Conservation (phyloP, 2,113 vertebrate species). For the Onychostoma macrolepis region DNA sequence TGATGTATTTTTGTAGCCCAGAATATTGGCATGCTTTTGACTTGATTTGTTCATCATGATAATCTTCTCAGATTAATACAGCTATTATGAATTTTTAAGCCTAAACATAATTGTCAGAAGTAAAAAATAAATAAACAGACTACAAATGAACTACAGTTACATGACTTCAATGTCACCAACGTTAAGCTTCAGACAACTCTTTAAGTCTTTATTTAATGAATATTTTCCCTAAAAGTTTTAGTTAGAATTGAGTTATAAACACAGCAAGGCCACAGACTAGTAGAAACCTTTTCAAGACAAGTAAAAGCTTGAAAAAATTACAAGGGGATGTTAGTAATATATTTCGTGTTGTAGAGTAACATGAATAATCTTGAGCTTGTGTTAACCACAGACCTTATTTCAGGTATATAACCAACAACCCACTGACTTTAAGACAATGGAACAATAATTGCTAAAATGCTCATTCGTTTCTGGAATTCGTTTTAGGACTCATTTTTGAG, state of each 20-base stretch:
- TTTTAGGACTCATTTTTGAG: neutral
- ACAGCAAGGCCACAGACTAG: too few relatives aligned
- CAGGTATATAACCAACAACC: neutral
- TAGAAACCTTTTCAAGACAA: too few relatives aligned
- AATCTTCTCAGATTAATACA: neutral
- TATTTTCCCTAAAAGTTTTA: slow-evolving; percentile 2
- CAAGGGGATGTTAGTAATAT: too few relatives aligned
- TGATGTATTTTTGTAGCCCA: neutral
- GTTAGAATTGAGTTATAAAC: neutral
- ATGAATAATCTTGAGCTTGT: neutral
- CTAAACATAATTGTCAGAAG: neutral
- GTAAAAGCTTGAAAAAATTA: too few relatives aligned
- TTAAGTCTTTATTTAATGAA: slow-evolving; percentile 30
- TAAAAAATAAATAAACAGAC: neutral
- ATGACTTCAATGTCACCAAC: neutral
- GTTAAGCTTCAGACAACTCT: neutral
- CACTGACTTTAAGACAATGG: neutral
- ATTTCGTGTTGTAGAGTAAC: neutral
- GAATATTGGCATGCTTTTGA: neutral
- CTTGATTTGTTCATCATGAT: neutral
- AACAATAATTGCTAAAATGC: neutral
- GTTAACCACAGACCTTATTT: neutral
- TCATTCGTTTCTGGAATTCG: neutral
- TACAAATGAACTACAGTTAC: neutral
- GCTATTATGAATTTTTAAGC: neutral